Percentiles rank a stretch among this genome's conserved stretches.
phyloP scores from a whole-genome alignment of 2,888 invertebrate species.

The Timandra comae region DNA sequence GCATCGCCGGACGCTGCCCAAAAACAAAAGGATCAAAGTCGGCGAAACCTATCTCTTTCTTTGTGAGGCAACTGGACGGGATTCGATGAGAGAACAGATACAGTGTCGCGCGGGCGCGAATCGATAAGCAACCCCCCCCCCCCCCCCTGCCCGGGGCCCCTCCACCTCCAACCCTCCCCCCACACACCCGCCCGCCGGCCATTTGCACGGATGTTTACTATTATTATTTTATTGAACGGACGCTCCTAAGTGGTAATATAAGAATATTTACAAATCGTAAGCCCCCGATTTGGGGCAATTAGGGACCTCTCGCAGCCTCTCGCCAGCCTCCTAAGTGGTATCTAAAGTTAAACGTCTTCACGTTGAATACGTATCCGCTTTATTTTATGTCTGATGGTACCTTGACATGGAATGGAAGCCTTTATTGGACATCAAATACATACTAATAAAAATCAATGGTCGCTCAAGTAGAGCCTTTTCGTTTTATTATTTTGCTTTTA shows the following conservation, averaged over 20 bases:
- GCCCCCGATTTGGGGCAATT: constrained; percentile 46
- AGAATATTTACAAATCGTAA: constrained; percentile 65
- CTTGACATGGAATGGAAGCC: too few species aligned
- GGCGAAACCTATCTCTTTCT: constrained; percentile 77
- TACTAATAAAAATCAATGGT: background rate
- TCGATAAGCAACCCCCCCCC: constrained; percentile 49
- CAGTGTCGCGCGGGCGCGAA: constrained; percentile 75
- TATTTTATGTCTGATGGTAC: constrained; percentile 8
- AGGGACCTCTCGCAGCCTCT: constrained; percentile 28
- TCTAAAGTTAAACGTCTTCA: constrained; percentile 21
- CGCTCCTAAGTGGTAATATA: constrained; percentile 64
- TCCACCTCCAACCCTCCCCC: constrained; percentile 29
- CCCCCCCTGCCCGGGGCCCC: constrained; percentile 42
- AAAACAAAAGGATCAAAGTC: constrained; percentile 78
- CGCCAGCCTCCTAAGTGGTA: constrained; percentile 17
- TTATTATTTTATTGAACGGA: constrained; percentile 76
- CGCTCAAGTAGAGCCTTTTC: too few species aligned
- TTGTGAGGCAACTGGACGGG: constrained; percentile 72
- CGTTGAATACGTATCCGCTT: constrained; percentile 3
- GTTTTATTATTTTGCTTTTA: too few species aligned
- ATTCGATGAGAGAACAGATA: constrained; percentile 76
- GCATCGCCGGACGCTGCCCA: constrained; percentile 76
- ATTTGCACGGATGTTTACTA: constrained; percentile 76
- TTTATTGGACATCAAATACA: background rate
- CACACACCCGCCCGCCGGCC: constrained; percentile 57